phyloP scores from a whole-genome alignment of 2,113 vertebrate species.

The Aythya baeri region DNA sequence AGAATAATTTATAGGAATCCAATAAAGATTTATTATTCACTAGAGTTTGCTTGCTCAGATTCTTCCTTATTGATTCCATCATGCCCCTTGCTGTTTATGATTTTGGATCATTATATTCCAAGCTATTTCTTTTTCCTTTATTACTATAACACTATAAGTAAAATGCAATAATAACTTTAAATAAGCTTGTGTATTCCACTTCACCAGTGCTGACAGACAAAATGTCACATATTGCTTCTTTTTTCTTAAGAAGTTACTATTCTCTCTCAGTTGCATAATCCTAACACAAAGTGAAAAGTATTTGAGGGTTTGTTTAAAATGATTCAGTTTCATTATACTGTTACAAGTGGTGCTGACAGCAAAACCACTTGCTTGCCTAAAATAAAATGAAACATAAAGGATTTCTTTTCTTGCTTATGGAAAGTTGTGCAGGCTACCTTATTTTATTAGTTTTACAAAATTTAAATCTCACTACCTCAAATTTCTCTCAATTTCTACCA shows the following conservation, averaged over 20 bases:
- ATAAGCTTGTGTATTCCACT: conserved; percentile 70
- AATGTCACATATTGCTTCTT: conserved; percentile 68
- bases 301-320: conserved; percentile 73
- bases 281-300: conserved; percentile 75
- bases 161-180: conserved; percentile 34
- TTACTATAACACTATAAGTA: not conserved
- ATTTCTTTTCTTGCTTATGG: conserved; percentile 50
- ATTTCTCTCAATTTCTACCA: conserved; percentile 14
- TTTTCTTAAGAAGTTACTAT: conserved; percentile 56
- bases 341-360: conserved; percentile 76
- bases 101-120: not conserved
- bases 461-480: not conserved
- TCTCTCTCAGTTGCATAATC: conserved; percentile 63
- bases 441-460: conserved; percentile 38
- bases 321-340: conserved; percentile 76
- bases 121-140: not conserved
- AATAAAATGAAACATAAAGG: conserved; percentile 66
- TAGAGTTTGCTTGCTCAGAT: not conserved
- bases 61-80: not conserved
- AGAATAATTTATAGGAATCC: not conserved
- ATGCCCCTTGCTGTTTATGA: not conserved
- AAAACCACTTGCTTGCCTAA: conserved; percentile 69
- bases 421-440: conserved; percentile 38
- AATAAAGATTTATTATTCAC: not conserved
- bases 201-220: conserved; percentile 73